phyloP scores from a whole-genome alignment of 2,888 invertebrate genomes.

The Cartodere bifasciata region DNA sequence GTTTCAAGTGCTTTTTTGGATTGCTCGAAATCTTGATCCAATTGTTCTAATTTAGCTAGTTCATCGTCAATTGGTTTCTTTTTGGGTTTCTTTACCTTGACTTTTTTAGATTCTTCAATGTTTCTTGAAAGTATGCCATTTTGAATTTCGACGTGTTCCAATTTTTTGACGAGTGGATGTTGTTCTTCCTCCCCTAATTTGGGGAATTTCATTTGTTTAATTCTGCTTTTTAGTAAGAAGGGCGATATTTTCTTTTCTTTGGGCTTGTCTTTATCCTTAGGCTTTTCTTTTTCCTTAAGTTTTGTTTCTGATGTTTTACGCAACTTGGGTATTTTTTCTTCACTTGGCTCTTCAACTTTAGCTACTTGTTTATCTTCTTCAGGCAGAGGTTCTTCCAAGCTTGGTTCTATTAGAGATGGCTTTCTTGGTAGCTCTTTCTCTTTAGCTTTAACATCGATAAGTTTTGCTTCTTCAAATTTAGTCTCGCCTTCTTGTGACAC shows the following conservation, averaged over 20 bases:
- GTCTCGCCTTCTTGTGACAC: slow-evolving; percentile 10
- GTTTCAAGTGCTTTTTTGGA: slow-evolving; percentile 25
- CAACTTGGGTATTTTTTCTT: slow-evolving; percentile 18
- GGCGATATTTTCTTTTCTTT: slow-evolving; percentile 17
- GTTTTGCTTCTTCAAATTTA: slow-evolving; percentile 9
- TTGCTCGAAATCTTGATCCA: slow-evolving; percentile 17
- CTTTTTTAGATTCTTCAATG: slow-evolving; percentile 34
- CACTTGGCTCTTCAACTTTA: background rate
- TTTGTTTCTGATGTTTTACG: slow-evolving; percentile 13
- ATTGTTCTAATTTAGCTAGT: slow-evolving; percentile 16
- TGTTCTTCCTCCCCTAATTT: slow-evolving; percentile 21
- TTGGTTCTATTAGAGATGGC: background rate
- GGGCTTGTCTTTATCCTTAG: slow-evolving; percentile 12
- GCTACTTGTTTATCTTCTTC: slow-evolving; percentile 8
- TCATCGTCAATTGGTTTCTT: slow-evolving; percentile 22
- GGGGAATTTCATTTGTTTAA: slow-evolving; percentile 29
- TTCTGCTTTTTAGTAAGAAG: slow-evolving; percentile 29
- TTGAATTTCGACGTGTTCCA: slow-evolving; percentile 41
- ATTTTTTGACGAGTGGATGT: slow-evolving; percentile 24
- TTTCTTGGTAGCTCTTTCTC: slow-evolving; percentile 1
- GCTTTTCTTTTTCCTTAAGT: slow-evolving; percentile 10
- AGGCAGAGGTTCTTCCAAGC: background rate
- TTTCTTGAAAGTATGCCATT: slow-evolving; percentile 51
- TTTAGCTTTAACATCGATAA: slow-evolving; percentile 19
- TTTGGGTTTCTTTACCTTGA: slow-evolving; percentile 25